Base-by-base conservation (phyloP, 1,140 invertebrate species). In the Brevipalpus yothersi region DNA sequence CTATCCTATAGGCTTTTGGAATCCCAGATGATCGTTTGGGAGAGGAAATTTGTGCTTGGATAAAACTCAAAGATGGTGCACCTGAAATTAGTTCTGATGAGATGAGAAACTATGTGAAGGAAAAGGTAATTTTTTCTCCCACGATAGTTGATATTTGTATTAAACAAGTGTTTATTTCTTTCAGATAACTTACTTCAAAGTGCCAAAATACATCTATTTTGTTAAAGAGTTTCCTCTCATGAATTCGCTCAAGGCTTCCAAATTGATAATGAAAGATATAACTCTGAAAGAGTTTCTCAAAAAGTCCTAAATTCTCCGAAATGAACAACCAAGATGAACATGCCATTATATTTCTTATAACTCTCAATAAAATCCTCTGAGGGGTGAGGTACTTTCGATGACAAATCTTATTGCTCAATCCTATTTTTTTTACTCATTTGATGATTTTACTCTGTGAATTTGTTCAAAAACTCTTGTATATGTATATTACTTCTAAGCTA, bases 171-270 rank as follows among this genome's bases (percentile, higher is more conserved):
- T 43, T 2, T 9, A 13, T 41, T 17, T 41, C 3, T 42, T 54
- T 3, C 41, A 81, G 75, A 75, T 92, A 55, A 77, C 86, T 0
- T 74, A 79, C 64, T 92, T 80, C 66, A 92, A 92, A 72, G 78
- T 90, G 58, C 88, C 88, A 0, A 75, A 76, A 21, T 80, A 85
- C 66, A 70, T 92, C 8, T 65, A 76, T 31, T 78, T 83, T 65
- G 73, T 84, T 0, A 71, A 81, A 0, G 69, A 78, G 39, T 89
- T 82, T 72, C 87, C 87, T 12, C 81, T 81, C 67, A 91, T 86
- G 0, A 72, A 77, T 0, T 85, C 84, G 2, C 86, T 86, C 1
- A 92, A 66, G 56, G 55, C 53, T 19, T 64, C 62, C 53, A 66
- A 66, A 42, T 60, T 60, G 15, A 15, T n/a, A 12, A 61, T 61